Evolutionary conservation across 2,888 invertebrate species (phyloP), one percentile per base, ranked within the genome.

Genomic region (Baronia brevicornis): DNA sequence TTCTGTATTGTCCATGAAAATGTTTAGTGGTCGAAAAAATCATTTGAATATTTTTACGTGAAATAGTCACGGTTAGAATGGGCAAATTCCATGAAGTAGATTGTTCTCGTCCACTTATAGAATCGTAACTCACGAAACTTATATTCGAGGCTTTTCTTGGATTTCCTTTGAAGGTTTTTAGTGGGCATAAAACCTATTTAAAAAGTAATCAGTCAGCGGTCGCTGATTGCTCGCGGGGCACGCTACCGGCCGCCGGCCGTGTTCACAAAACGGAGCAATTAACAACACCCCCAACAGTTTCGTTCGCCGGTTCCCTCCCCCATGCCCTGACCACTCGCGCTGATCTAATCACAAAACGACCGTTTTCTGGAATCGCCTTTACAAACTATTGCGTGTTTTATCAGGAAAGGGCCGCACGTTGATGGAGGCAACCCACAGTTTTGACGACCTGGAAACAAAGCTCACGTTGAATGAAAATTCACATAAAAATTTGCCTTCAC

Each of bases 201-300:
- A 84, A 84, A 84, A 80, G 84, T 82, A 79, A 84, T 84, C 82
- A 84, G 80, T 84, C 84, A 82, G 77, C 48, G 71, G 61, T 51
- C 68, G 79, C 69, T 82, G 84, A 84, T 84, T 84, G 74, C 80
- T 66, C 62, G 60, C 67, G 60, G 60, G 57, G 74, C 84, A 82
- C 80, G 82, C 82, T 64, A 80, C 66, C 60, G 63, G 60, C 72
- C 78, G 75, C 66, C 60, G 63, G 60, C 72, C 78, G 75, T 84
- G 84, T 84, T 84, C 84, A 84, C 84, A 84, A 84, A 84, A 84
- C 84, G 84, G 79, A 61, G 82, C 82, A 84, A 84, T 84, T 84
- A 84, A 79, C 82, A 74, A 61, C 70, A 60, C 64, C 68, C 68
- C 66, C 58, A 59, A 54, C 57, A 51, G 41, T 46, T 48, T 33